Evolutionary conservation across 2,888 invertebrate genomes (phyloP), one percentile per base, ranked within the genome.

Genomic region (Hofmannophila pseudospretella): DNA sequence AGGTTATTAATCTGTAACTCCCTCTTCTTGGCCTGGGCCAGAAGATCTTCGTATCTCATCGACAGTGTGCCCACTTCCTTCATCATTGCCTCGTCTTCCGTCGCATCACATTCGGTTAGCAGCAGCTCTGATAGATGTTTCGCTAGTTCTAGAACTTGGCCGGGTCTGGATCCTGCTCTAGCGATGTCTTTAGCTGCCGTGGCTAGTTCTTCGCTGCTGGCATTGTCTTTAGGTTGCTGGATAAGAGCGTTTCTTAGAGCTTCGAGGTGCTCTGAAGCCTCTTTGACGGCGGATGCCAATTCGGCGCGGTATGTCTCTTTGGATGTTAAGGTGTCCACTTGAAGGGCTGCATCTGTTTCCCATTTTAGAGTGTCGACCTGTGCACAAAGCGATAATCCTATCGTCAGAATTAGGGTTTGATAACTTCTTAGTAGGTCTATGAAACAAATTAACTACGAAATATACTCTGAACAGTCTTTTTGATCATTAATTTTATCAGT

Each of bases 221-320:
- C 88, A 38, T 69, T 66, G 0, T 85, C 82, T 38, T 67, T 69
- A 1, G 77, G 66, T 47, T 81, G 75, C 13, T 73, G 54, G 0
- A 70, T 38, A 1, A 86, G 49, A 0, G 90, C 86, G n/a, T 75
- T 84, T 64, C 93, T 90, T 12, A 96, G 76, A 5, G 89, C 88
- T 36, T 92, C 89, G 2, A 96, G 76, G 42, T 92, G 90, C 4
- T 85, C 88, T 32, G 89, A 88, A 47, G 94, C 92, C 60, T 96
- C 96, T 28, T 78, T 79, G 3, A 95, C 88, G 0, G 95, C 96
- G 2, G 91, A 89, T 26, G 89, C 88, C 23, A 96, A 74, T 69
- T 96, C 95, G 52, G 90, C 91, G 36, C 91, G 78, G 62, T 95
- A 96, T 0, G 95, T 95, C 61, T 96, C 95, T 67, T 93, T 93